Base-by-base conservation (phyloP, 1,140 invertebrate genomes). In the Araneus ventricosus region DNA sequence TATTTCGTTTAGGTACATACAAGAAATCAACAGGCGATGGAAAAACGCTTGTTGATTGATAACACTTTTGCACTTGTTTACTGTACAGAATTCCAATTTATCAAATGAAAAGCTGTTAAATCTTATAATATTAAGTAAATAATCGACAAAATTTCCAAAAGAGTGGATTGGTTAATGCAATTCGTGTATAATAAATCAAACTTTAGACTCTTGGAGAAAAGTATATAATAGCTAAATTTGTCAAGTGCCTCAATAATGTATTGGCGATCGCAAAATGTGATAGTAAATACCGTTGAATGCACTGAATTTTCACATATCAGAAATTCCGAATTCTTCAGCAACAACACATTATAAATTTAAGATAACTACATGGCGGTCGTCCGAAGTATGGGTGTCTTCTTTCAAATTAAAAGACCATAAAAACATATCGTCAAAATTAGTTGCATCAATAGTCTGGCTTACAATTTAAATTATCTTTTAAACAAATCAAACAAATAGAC, bases 241-340 rank as follows among this genome's bases (percentile, higher is more conserved):
- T 34, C 70, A 75, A 75, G 70, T 75, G 70, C 70, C 70, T 75
- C 70, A 37, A 20, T 75, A 37, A 34, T 37, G 24, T 75, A 34
- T 75, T 30, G 17, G 30, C 70, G 30, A 63, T 63, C 20, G 17
- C 30, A 34, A 63, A 63, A 75, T 34, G 30, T 75, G 63, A 34
- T 34, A 30, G 30, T 75, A 75, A 75, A 75, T 34, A 75, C 14
- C 20, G 22, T 22, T 75, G 30, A 34, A 75, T 34, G 20, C 34
- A 37, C 20, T 75, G 20, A 34, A 75, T 37, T 34, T 17, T 34
- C 70, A 75, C 70, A 75, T 75, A 75, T 75, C 70, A 75, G 30
- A 75, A 20, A 34, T 75, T 70, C 67, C 67, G 67, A 70, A 70
- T 70, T 75, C 14, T 75, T 22, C 20, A 75, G 17, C 20, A 20